phyloP scores from a whole-genome alignment of 2,797 vertebrate species.

The Chromobotia macracanthus region DNA sequence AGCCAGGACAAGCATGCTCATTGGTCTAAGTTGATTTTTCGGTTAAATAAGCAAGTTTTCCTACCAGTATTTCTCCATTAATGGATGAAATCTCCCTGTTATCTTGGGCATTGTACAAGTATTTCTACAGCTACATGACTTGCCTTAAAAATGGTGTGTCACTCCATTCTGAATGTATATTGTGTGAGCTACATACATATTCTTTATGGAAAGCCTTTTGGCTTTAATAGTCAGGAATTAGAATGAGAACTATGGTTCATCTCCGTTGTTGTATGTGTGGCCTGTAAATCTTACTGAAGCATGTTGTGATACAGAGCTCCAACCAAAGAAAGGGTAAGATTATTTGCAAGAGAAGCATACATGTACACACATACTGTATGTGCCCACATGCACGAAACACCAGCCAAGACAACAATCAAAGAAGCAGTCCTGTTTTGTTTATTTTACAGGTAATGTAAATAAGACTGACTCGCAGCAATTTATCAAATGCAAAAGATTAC shows the following conservation, averaged over 20 bases:
- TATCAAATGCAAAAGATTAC: conserved; percentile 64
- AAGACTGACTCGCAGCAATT: conserved; percentile 69
- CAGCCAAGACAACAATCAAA: conserved; percentile 65
- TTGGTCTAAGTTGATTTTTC: not conserved
- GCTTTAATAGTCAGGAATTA: conserved; percentile 30
- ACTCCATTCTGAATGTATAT: not conserved
- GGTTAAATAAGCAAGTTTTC: not conserved
- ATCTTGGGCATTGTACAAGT: not conserved
- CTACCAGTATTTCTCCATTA: not conserved
- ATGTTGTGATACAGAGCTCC: conserved; percentile 54
- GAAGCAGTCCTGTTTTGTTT: conserved; percentile 65
- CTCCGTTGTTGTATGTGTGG: conserved; percentile 31
- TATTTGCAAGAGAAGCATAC: conserved; percentile 52
- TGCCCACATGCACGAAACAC: conserved; percentile 48
- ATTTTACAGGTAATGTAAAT: conserved; percentile 62
- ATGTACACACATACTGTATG: conserved; percentile 38
- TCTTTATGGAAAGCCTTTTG: conserved; percentile 6
- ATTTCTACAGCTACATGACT: not conserved
- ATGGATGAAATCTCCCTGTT: not conserved
- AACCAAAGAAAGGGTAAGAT: conserved; percentile 57
- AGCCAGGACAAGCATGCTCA: not conserved
- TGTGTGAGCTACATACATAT: too few species aligned
- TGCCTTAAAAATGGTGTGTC: not conserved
- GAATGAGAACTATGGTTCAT: conserved; percentile 37
- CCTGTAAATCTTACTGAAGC: conserved; percentile 54